Conservation (phyloP, 2,888 invertebrate genomes). For the Diarsia dahlii region DNA sequence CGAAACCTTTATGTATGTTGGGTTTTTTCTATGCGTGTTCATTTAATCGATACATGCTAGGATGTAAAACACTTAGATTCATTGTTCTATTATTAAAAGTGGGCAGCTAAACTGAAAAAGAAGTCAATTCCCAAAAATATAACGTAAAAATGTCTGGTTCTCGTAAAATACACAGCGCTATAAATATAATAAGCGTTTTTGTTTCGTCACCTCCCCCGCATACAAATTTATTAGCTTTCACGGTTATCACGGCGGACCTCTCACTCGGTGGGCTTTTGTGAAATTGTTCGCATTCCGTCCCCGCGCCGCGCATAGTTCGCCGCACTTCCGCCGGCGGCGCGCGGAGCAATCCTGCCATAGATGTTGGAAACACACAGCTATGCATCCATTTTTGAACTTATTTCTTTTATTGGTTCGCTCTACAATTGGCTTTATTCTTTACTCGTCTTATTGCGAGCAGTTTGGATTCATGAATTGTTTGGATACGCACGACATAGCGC, state of each 20-base stretch:
- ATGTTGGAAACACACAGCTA: conserved; percentile 79
- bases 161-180: conserved; percentile 50
- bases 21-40: neutral
- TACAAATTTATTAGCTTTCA: conserved; percentile 86
- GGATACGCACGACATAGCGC: conserved; percentile 62
- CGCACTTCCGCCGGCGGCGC: conserved; percentile 77
- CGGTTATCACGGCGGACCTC: conserved; percentile 85
- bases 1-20: conserved; percentile 9
- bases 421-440: conserved; percentile 72
- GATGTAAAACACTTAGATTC: neutral
- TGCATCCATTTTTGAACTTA: conserved; percentile 73
- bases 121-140: conserved; percentile 49
- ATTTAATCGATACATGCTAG: neutral
- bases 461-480: conserved; percentile 64
- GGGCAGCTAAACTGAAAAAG: neutral
- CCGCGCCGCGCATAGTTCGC: conserved; percentile 81
- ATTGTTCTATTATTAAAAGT: conserved; percentile 7
- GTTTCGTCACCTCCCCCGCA: conserved; percentile 80
- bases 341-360: conserved; percentile 74
- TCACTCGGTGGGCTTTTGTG: conserved; percentile 85
- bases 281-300: conserved; percentile 85
- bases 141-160: conserved; percentile 33
- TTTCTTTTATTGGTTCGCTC: conserved; percentile 72
- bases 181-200: conserved; percentile 78
- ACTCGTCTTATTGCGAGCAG: conserved; percentile 67